A percentile compares a stretch with the other conserved stretches of the same genome.
Conservation (phyloP, 2,797 vertebrate genomes). For the Tenualosa thibaudeaui region DNA sequence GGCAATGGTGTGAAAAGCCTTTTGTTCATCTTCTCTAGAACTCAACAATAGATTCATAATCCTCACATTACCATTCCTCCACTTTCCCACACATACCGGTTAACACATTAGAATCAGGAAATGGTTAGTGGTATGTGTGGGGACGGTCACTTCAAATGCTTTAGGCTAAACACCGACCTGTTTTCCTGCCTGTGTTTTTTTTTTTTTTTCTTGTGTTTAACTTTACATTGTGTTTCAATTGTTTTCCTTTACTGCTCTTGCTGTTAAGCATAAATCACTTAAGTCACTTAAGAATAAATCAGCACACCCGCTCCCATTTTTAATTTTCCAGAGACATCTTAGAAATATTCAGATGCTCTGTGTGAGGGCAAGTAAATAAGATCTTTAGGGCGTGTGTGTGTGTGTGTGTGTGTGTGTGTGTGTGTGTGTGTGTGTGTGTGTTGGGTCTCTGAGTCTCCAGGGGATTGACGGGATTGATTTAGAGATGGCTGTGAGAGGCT, state of each 20-base stretch:
- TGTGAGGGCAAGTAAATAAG: conserved; percentile 34
- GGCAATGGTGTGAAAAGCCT: conserved; percentile 52
- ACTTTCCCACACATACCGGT: conserved; percentile 51
- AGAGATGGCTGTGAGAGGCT: conserved; percentile 27
- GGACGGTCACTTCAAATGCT: neutral
- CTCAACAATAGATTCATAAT: conserved; percentile 67
- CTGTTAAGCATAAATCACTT: neutral
- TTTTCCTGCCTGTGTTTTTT: neutral
- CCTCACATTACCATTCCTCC: conserved; percentile 63
- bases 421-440: neutral
- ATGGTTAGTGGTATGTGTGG: neutral
- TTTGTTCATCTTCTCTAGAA: conserved; percentile 67
- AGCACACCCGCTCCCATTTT: neutral
- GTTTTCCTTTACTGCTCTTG: neutral
- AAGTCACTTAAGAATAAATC: neutral
- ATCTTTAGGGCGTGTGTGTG: conserved; percentile 18
- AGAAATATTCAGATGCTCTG: conserved; percentile 24
- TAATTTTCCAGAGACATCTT: conserved; percentile 4
- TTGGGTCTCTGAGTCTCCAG: neutral
- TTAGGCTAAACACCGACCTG: neutral
- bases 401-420: conserved; percentile 1
- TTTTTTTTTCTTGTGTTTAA: neutral
- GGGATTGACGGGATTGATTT: conserved; percentile 42
- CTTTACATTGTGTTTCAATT: neutral
- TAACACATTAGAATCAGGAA: neutral